Evolutionary conservation across 1,140 invertebrate species (phyloP).

Genomic region (Platorchestia sp.): DNA sequence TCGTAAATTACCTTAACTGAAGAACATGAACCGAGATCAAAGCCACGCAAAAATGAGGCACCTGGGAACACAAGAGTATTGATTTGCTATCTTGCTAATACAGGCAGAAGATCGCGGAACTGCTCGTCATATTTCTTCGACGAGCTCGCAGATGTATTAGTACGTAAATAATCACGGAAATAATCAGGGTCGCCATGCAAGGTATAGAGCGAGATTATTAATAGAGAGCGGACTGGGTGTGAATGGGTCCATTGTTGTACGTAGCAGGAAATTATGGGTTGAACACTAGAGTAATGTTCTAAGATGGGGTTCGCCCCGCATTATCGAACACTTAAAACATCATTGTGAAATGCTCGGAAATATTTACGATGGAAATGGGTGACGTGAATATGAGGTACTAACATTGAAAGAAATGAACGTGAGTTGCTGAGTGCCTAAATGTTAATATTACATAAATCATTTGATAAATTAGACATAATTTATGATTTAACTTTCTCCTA

Average conservation of each 20-base stretch:
- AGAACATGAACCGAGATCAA: background rate
- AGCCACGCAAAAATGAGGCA: background rate
- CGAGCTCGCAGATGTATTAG: background rate
- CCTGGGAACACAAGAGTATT: constrained; percentile 32
- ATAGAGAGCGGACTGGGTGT: background rate
- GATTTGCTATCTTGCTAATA: constrained; percentile 39
- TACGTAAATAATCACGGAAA: constrained; percentile 1
- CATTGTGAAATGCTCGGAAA: background rate
- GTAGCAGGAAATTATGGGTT: background rate
- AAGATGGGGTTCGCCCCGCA: background rate
- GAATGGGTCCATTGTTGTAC: background rate
- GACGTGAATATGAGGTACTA: background rate
- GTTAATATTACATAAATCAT: background rate
- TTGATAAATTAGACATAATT: too few species aligned
- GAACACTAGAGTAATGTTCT: background rate
- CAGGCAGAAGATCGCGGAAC: constrained; percentile 6
- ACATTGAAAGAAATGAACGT: background rate
- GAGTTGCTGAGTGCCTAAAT: background rate
- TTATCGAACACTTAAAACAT: background rate
- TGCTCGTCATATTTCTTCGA: background rate
- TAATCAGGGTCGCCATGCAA: background rate
- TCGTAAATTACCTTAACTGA: background rate
- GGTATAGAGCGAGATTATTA: background rate
- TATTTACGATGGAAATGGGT: background rate
- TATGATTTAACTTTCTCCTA: too few species aligned